Evolutionary conservation across 2,113 vertebrate genomes (phyloP).

Genomic region (Chloebia gouldiae): DNA sequence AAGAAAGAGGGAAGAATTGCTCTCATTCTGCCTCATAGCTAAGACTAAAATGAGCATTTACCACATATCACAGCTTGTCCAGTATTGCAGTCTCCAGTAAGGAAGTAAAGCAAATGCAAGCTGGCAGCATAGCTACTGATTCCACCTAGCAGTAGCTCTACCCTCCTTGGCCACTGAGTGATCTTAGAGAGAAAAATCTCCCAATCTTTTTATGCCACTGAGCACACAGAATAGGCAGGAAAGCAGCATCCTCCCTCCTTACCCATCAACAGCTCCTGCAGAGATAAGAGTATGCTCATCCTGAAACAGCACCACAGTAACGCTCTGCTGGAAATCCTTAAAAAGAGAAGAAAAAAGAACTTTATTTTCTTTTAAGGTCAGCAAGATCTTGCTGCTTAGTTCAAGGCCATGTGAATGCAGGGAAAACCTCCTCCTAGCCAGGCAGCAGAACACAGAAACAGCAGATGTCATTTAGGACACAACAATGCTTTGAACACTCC

Average conservation of each 20-base stretch:
- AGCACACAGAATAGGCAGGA: not conserved
- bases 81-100: not conserved
- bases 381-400: not conserved
- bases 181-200: not conserved
- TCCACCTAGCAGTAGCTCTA: not conserved
- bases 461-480: not conserved
- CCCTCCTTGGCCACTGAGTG: not conserved
- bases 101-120: not conserved
- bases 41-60: not conserved
- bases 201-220: not conserved
- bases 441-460: not conserved
- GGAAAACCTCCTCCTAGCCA: not conserved
- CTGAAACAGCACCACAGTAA: constrained; percentile 93
- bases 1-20: not conserved
- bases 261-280: constrained; percentile 97
- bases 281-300: constrained; percentile 92
- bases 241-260: constrained; percentile 45
- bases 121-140: not conserved
- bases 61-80: not conserved
- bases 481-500: not conserved
- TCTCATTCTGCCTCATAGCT: not conserved
- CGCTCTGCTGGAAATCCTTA: constrained; percentile 95
- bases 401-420: not conserved
- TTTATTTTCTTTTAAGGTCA: not conserved
- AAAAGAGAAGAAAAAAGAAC: not conserved